Conservation (phyloP, 2,113 vertebrate genomes). For the Mellivora capensis region DNA sequence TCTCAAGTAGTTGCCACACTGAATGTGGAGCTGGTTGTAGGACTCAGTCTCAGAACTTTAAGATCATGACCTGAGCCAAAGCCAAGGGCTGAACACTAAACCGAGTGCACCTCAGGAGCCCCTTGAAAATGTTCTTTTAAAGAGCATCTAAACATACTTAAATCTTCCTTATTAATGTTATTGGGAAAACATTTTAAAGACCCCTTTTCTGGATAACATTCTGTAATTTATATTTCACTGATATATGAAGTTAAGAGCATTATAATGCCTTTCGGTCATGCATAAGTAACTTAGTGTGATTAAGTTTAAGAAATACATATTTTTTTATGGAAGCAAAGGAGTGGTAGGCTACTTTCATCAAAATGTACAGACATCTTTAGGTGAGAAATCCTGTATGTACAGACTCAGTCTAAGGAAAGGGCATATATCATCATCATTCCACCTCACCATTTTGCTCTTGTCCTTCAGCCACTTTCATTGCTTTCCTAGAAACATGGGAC, state of each 20-base stretch:
- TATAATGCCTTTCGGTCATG: background rate
- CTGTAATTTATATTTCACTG: background rate
- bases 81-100: no score
- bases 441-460: background rate
- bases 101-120: accelerated
- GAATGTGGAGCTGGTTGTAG: no score
- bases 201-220: background rate
- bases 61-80: no score
- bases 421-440: background rate
- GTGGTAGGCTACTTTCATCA: background rate
- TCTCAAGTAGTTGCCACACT: no score
- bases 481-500: background rate
- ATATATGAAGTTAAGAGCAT: background rate
- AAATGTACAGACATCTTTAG: background rate
- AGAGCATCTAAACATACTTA: background rate
- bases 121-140: background rate
- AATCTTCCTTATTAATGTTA: background rate
- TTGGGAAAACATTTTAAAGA: background rate
- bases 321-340: background rate
- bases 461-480: background rate
- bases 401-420: background rate
- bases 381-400: background rate
- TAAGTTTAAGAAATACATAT: background rate
- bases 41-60: no score
- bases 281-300: background rate